Evolutionary conservation across 2,888 invertebrate genomes (phyloP).

Genomic region (Tortrix viridana): DNA sequence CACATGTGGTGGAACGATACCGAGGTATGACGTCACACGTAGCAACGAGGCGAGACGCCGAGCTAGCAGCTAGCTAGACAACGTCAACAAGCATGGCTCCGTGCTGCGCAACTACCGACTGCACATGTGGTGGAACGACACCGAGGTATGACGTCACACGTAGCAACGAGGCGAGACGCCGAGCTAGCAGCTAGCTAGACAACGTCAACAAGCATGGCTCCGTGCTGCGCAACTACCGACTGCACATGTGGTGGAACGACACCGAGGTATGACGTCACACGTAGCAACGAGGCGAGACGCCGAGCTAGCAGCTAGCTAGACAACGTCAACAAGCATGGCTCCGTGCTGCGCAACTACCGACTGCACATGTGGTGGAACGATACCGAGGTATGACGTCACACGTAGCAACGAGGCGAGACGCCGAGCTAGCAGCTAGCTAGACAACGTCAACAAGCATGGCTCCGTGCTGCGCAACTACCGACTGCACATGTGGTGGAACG

Average conservation of each 20-base stretch:
- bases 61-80: conserved; percentile 96
- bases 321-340: conserved; percentile 96
- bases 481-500: conserved; percentile 98
- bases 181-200: conserved; percentile 97
- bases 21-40: too few relatives aligned
- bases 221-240: conserved; percentile 93
- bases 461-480: conserved; percentile 93
- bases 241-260: conserved; percentile 98
- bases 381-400: conserved; percentile 88
- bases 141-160: conserved; percentile 86
- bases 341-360: conserved; percentile 93
- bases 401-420: conserved; percentile 91
- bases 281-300: conserved; percentile 98
- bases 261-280: conserved; percentile 91
- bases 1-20: conserved; percentile 99
- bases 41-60: conserved; percentile 98
- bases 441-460: conserved; percentile 96
- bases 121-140: conserved; percentile 98
- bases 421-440: conserved; percentile 98
- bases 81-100: conserved; percentile 95
- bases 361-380: conserved; percentile 98
- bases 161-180: conserved; percentile 94
- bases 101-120: conserved; percentile 94
- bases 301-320: conserved; percentile 97
- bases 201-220: conserved; percentile 96